phyloP scores from a whole-genome alignment of 2,888 invertebrate species.

The Nesidiocoris tenuis region DNA sequence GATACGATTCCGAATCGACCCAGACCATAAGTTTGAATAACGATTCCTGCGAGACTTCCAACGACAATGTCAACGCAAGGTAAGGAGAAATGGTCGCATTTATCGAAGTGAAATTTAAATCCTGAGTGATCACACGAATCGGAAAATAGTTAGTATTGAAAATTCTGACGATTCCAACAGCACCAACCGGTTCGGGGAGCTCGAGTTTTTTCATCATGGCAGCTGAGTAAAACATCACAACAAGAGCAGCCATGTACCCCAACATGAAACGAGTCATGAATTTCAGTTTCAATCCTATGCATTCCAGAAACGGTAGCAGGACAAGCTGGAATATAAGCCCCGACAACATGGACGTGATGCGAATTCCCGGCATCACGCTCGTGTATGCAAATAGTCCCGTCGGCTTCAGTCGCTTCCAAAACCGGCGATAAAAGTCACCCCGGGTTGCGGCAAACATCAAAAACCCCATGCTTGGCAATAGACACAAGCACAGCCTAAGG shows the following conservation, averaged over 20 bases:
- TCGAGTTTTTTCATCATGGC: neutral
- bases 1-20: neutral
- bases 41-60: neutral
- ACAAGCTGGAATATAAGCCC: neutral
- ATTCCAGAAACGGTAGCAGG: neutral
- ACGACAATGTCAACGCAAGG: neutral
- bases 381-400: neutral
- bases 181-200: neutral
- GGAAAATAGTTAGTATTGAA: neutral
- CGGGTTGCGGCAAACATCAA: neutral
- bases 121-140: neutral
- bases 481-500: neutral
- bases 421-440: neutral
- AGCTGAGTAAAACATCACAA: neutral
- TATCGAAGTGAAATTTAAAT: neutral
- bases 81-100: neutral
- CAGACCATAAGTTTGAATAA: neutral
- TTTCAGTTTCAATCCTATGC: neutral
- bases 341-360: neutral
- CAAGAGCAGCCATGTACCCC: neutral
- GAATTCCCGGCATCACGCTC: neutral
- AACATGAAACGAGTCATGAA: neutral
- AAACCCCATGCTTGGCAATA: neutral
- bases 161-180: neutral
- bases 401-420: slow-evolving; percentile 11